These are phyloP conservation scores for Agrotis puta DNA, from an alignment of 2,888 invertebrate species.

Conservation along the genomic window DNA sequence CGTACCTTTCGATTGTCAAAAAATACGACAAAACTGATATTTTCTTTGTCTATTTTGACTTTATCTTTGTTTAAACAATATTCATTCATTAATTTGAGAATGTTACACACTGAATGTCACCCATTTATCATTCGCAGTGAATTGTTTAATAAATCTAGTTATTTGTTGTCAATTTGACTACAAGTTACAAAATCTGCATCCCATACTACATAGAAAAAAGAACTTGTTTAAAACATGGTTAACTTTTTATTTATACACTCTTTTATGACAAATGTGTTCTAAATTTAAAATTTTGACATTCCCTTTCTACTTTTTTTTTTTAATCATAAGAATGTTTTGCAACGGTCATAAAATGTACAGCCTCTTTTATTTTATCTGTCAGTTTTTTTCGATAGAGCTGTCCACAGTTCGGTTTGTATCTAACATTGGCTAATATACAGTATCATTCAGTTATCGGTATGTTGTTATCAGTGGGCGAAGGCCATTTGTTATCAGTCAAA, in stretches of 20 bases:
- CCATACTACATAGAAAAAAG: too few relatives aligned
- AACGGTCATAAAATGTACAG: neutral
- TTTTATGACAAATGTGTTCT: neutral
- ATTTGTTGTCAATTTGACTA: too few relatives aligned
- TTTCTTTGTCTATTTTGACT: constrained; percentile 19
- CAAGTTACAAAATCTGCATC: too few relatives aligned
- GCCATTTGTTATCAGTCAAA: constrained; percentile 64
- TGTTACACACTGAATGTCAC: constrained; percentile 1
- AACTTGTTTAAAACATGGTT: too few relatives aligned
- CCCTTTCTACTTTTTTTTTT: too few relatives aligned
- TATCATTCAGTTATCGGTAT: constrained; percentile 56
- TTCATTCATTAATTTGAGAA: constrained; percentile 41
- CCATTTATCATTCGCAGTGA: neutral
- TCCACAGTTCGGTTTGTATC: constrained; percentile 9
- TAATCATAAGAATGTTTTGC: neutral
- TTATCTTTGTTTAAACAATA: constrained; percentile 27
- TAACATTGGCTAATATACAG: constrained; percentile 40
- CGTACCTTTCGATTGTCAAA: constrained; percentile 7
- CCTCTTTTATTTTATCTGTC: constrained; percentile 7
- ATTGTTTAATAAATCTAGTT: neutral
- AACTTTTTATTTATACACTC: neutral
- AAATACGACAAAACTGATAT: constrained; percentile 5
- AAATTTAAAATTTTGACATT: neutral
- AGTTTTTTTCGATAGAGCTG: neutral
- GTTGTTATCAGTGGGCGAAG: constrained; percentile 63